phyloP scores from a whole-genome alignment of 1,140 invertebrate species.

The Diabrotica undecimpunctata region DNA sequence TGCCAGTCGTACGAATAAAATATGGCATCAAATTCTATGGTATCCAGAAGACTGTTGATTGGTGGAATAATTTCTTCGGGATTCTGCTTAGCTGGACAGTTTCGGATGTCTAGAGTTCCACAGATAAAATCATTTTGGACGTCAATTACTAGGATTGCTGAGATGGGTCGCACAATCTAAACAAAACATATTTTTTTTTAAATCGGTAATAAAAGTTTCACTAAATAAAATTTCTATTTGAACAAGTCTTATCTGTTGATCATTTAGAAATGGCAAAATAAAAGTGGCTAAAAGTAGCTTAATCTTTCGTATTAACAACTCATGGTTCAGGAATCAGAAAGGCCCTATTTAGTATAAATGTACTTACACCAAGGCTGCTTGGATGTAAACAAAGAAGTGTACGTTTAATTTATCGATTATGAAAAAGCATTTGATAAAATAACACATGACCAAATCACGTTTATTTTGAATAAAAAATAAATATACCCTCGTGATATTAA shows the following conservation, averaged over 20 bases:
- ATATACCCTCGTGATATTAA: no score
- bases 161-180: constrained; percentile 52
- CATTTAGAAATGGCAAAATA: no score
- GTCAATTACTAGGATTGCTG: constrained; percentile 70
- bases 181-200: constrained; percentile 4
- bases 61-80: constrained; percentile 61
- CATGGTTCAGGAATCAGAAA: no score
- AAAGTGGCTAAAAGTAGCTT: no score
- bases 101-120: constrained; percentile 65
- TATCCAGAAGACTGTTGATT: constrained; percentile 66
- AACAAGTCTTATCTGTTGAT: not conserved
- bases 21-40: constrained; percentile 63
- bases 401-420: no score
- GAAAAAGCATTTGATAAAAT: no score
- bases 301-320: no score
- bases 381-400: no score
- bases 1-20: constrained; percentile 82
- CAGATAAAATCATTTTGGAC: constrained; percentile 84
- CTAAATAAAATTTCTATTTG: not conserved
- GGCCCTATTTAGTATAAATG: no score
- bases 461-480: no score
- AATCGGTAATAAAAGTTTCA: not conserved
- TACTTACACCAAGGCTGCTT: no score
- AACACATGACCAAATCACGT: no score
- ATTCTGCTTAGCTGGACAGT: constrained; percentile 65